Conservation (phyloP, 2,888 invertebrate genomes). For the Platycheirus rosarum region DNA sequence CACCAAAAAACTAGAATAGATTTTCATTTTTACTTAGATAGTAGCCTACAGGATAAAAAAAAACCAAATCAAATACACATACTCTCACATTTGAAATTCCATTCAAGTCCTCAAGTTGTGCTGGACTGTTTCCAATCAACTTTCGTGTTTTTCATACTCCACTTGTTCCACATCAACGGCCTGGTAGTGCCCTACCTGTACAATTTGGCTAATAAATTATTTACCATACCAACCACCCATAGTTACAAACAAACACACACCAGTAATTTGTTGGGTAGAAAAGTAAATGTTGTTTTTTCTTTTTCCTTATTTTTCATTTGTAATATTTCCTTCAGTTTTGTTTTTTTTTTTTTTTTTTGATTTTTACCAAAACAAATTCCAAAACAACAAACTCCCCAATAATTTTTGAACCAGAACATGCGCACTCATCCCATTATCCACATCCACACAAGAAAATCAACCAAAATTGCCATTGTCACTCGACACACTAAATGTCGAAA, state of each 20-base stretch:
- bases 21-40: neutral
- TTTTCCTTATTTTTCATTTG: neutral
- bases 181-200: too few relatives aligned
- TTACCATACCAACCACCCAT: constrained; percentile 51
- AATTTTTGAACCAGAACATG: constrained; percentile 54
- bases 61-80: constrained; percentile 3
- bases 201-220: constrained; percentile 67
- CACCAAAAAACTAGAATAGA: too few relatives aligned
- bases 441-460: constrained; percentile 48
- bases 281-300: constrained; percentile 36
- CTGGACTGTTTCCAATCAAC: constrained; percentile 62
- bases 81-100: constrained; percentile 49
- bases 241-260: constrained; percentile 27
- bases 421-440: constrained; percentile 64
- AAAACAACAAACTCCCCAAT: constrained; percentile 27
- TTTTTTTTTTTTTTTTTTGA: neutral
- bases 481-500: neutral
- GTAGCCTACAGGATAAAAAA: neutral
- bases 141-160: constrained; percentile 54
- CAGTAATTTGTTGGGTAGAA: neutral
- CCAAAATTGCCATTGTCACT: constrained; percentile 60
- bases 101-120: constrained; percentile 50
- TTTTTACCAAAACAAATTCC: constrained; percentile 49
- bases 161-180: constrained; percentile 35
- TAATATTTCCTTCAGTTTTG: neutral